phyloP scores from a whole-genome alignment of 2,888 invertebrate species.

The Adineta ricciae region DNA sequence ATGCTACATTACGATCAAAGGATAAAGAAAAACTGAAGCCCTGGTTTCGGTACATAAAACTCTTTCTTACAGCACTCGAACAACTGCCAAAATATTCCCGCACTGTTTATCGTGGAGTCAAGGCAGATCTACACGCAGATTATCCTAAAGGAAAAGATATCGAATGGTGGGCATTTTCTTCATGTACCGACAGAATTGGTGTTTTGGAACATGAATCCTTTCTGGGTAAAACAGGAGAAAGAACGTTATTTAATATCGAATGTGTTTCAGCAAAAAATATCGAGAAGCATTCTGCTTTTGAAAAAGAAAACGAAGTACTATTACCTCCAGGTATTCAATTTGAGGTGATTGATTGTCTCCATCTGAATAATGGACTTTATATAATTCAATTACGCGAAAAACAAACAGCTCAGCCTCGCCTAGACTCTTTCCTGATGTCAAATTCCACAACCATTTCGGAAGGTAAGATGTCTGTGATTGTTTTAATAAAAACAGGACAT shows the following conservation, averaged over 20 bases:
- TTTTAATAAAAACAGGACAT: too few relatives aligned
- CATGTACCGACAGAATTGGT: not conserved
- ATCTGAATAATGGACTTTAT: not conserved
- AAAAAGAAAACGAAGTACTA: not conserved
- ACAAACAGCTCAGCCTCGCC: too few relatives aligned
- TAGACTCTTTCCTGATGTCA: too few relatives aligned
- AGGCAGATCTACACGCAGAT: not conserved
- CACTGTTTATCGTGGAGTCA: not conserved
- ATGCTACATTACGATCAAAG: not conserved
- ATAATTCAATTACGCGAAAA: not conserved
- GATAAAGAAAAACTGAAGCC: not conserved
- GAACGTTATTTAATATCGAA: not conserved
- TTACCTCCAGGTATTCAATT: not conserved
- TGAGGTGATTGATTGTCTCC: not conserved
- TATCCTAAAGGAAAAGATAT: not conserved
- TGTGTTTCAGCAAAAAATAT: not conserved
- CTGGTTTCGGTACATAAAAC: not conserved
- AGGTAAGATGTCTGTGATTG: too few relatives aligned
- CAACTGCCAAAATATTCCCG: not conserved
- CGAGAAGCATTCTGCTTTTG: not conserved
- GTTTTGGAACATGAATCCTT: not conserved
- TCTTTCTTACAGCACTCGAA: not conserved
- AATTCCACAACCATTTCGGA: too few relatives aligned
- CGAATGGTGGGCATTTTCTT: not conserved
- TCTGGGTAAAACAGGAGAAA: not conserved